Evolutionary conservation across 1,140 invertebrate genomes (phyloP).

Genomic region (Hycleus cichorii): DNA sequence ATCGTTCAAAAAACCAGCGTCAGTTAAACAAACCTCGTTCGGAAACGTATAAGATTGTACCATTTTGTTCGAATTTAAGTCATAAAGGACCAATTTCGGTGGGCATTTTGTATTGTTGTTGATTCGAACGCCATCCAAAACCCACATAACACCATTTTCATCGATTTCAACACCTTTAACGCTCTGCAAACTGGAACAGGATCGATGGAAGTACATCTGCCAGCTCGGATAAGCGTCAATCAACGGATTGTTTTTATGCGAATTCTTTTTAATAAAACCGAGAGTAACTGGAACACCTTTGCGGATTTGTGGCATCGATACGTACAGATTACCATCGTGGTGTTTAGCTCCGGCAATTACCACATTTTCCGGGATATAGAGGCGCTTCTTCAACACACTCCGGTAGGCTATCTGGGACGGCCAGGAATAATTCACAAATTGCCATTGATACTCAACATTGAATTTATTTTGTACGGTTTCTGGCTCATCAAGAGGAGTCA

Average conservation of each 20-base stretch:
- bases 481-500: too few relatives aligned
- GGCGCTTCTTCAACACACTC: constrained; percentile 19
- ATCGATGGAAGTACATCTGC: constrained; percentile 53
- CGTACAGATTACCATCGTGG: constrained; percentile 38
- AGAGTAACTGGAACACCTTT: constrained; percentile 43
- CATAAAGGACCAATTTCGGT: constrained; percentile 58
- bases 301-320: constrained; percentile 41
- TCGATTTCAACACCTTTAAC: constrained; percentile 66
- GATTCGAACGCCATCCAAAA: constrained; percentile 57
- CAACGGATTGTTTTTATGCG: constrained; percentile 41
- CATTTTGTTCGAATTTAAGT: constrained; percentile 51
- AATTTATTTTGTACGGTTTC: constrained; percentile 1
- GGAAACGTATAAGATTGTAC: constrained; percentile 51
- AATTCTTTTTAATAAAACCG: background rate
- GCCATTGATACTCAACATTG: constrained; percentile 32
- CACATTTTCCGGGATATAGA: constrained; percentile 39
- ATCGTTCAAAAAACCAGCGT: constrained; percentile 55
- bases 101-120: constrained; percentile 45
- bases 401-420: constrained; percentile 26
- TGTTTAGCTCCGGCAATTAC: constrained; percentile 41
- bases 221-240: constrained; percentile 60
- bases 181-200: constrained; percentile 57
- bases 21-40: constrained; percentile 42
- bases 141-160: constrained; percentile 60
- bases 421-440: constrained; percentile 39